phyloP scores from a whole-genome alignment of 1,140 invertebrate species.

The Pseudoatta argentina region DNA sequence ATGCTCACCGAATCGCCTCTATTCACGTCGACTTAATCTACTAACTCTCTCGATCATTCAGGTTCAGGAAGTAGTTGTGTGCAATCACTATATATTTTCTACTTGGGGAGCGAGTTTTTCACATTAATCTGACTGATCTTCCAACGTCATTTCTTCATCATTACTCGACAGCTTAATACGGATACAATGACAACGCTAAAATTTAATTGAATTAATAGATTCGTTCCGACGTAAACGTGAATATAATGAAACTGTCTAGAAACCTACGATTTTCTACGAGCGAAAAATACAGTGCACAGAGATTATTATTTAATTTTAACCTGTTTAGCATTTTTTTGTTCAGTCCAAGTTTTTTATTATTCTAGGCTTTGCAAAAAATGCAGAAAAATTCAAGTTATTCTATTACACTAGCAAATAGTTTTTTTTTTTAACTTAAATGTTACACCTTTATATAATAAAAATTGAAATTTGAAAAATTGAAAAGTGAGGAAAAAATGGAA shows the following conservation, averaged over 20 bases:
- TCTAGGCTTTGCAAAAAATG: no score
- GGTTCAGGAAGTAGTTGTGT: slow-evolving; percentile 14
- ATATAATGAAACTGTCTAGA: not conserved
- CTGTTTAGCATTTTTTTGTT: no score
- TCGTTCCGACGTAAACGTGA: not conserved
- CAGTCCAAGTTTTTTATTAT: no score
- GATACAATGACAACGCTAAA: not conserved
- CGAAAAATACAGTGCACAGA: no score
- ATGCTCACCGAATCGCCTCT: slow-evolving; percentile 26
- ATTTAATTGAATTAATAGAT: slow-evolving; percentile 1
- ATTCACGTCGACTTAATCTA: slow-evolving; percentile 35
- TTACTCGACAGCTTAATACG: not conserved
- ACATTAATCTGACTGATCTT: slow-evolving; percentile 21
- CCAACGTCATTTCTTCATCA: not conserved
- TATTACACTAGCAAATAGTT: no score
- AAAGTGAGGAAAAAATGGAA: no score
- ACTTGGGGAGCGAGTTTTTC: not conserved
- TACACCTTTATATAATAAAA: no score
- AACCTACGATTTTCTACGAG: not conserved
- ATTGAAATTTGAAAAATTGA: no score
- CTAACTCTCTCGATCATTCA: slow-evolving; percentile 6
- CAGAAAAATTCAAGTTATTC: no score
- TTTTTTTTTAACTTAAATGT: no score
- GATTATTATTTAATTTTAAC: no score
- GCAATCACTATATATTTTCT: slow-evolving; percentile 16